These are phyloP conservation scores for Drosophila fungiperda DNA, from an alignment of 2,888 invertebrate genomes.

Conservation along the genomic window DNA sequence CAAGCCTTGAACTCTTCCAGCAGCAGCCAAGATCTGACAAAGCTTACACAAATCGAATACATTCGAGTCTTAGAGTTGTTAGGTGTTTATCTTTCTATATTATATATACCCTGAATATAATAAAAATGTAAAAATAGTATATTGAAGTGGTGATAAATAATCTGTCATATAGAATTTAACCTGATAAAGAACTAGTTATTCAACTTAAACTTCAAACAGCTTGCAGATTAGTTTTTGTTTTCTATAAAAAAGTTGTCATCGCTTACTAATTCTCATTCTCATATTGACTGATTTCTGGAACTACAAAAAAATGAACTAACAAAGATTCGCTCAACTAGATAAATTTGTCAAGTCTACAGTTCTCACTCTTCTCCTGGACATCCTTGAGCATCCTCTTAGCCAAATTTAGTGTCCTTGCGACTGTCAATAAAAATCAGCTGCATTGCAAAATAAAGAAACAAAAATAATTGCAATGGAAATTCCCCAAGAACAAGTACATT, in stretches of 20 bases:
- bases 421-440: conserved; percentile 29
- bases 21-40: conserved; percentile 30
- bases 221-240: conserved; percentile 1
- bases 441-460: not conserved
- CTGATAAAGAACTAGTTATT: no score
- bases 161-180: no score
- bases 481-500: conserved; percentile 18
- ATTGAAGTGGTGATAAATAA: not conserved
- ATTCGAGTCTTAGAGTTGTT: conserved; percentile 9
- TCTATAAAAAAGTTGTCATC: no score
- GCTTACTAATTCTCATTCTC: no score
- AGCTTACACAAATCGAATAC: conserved; percentile 32
- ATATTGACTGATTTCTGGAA: no score
- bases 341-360: not conserved
- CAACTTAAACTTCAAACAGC: no score
- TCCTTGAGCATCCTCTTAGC: conserved; percentile 19
- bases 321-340: not conserved
- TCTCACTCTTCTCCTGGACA: not conserved
- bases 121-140: not conserved
- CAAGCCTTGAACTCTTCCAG: conserved; percentile 26
- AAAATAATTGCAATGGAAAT: conserved; percentile 29
- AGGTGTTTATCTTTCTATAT: conserved; percentile 10
- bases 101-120: not conserved
- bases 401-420: conserved; percentile 44
- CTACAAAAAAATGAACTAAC: no score